Conservation (phyloP, 2,797 vertebrate genomes). For the Dryobates pubescens region DNA sequence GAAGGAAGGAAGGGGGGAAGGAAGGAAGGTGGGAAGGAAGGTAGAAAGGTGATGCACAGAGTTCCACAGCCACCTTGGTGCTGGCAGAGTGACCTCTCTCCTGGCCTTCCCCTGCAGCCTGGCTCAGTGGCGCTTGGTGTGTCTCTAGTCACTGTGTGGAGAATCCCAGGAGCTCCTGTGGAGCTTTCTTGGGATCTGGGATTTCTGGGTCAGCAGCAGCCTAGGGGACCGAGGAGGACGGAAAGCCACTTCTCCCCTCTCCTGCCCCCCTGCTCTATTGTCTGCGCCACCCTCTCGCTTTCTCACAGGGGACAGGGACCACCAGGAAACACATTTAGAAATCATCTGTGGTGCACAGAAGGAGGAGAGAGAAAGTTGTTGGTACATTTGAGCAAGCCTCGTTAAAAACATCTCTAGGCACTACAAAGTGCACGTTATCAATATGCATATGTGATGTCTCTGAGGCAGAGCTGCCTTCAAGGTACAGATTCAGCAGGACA, state of each 20-base stretch:
- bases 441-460: constrained; percentile 84
- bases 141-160: background rate
- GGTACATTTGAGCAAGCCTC: constrained; percentile 79
- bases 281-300: constrained; percentile 37
- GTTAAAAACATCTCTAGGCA: constrained; percentile 84
- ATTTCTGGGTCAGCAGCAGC: fast-evolving
- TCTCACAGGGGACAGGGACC: constrained; percentile 59
- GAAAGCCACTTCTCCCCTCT: background rate
- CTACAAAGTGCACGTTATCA: constrained; percentile 83
- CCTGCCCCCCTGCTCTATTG: constrained; percentile 5
- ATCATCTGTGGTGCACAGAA: constrained; percentile 74
- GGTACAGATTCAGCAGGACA: constrained; percentile 83
- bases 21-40: background rate
- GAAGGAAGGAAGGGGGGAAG: background rate
- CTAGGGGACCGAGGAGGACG: background rate
- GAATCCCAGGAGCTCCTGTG: background rate
- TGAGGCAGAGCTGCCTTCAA: constrained; percentile 83
- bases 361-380: constrained; percentile 76
- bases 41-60: fast-evolving
- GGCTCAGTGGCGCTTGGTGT: fast-evolving
- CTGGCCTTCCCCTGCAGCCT: background rate
- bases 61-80: background rate
- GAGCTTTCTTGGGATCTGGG: background rate
- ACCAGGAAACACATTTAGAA: constrained; percentile 63
- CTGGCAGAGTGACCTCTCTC: background rate